Evolutionary conservation across 2,113 vertebrate genomes (phyloP).

Genomic region (Heptranchias perlo): DNA sequence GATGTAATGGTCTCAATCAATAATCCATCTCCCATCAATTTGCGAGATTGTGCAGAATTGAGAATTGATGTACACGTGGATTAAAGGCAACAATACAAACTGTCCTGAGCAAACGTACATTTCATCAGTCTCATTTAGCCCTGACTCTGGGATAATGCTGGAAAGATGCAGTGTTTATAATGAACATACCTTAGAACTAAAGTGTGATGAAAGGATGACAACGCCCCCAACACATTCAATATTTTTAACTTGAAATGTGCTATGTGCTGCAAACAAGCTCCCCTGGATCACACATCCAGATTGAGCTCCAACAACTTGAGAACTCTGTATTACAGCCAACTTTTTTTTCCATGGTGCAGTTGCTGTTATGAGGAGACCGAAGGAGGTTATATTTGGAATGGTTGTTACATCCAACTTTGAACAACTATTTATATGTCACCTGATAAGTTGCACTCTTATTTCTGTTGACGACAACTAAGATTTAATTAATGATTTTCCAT

Average conservation of each 20-base stretch:
- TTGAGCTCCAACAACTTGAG: conserved; percentile 47
- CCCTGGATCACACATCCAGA: conserved; percentile 42
- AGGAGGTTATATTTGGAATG: conserved; percentile 62
- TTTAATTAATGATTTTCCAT: conserved; percentile 36
- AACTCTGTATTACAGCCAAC: conserved; percentile 51
- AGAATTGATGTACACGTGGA: not conserved
- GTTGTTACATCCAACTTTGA: conserved; percentile 23
- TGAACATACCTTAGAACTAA: not conserved
- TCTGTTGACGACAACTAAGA: conserved; percentile 35
- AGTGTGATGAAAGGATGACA: conserved; percentile 49
- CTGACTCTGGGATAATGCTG: not conserved
- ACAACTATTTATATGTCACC: conserved; percentile 29
- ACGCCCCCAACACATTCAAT: conserved; percentile 47
- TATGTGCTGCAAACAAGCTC: conserved; percentile 42
- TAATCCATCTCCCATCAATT: no score
- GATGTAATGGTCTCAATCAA: not conserved
- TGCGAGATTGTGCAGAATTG: not conserved
- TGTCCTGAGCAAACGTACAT: not conserved
- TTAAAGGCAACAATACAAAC: not conserved
- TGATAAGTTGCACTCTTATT: conserved; percentile 34
- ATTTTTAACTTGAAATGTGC: conserved; percentile 39
- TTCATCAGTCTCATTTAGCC: not conserved
- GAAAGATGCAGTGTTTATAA: not conserved
- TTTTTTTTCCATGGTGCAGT: conserved; percentile 49
- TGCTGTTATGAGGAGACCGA: conserved; percentile 63